Base-by-base conservation (phyloP, 2,797 vertebrate species). In the Peromyscus eremicus region DNA sequence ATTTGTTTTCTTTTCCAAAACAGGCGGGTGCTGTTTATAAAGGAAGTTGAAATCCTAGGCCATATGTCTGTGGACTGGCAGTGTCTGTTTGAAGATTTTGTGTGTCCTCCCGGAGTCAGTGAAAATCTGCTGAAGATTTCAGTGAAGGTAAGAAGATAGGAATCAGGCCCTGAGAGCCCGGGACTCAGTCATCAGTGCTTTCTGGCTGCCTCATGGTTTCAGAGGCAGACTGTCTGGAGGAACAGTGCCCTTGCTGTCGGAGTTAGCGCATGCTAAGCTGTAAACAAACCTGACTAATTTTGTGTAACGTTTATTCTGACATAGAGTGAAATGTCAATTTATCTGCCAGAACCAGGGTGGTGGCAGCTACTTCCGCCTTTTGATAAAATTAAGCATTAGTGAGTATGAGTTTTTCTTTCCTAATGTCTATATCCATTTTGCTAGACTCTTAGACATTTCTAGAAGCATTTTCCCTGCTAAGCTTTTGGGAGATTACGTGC, bases 31-130 rank as follows among this genome's bases (percentile, higher is more conserved):
- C 95, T 99, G 89, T 99, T 98, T 97, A 91, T 99, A 85, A 99
- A 99, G 97, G 99, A 99, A 98, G 98, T 99, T 34, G 99, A 99
- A 97, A 99, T 99, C 92, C 98, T 99, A 6, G 99, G 99, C 46
- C 99, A 99, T 93, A 99, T 99, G 97, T 99, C 97, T 87, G 98
- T 98, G 97, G 99, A 99, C 86, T 99, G 99, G 99, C 99, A 99
- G 92, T 99, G 99, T 97, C 96, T 98, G 49, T 99, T 99, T 97
- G 99, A 99, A 97, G 99, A 99, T 89, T 99, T 99, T 91, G 98
- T 96, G 0, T 76, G 73, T 2, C 97, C 98, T 85, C 99, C 99
- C 0, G 86, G 82, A 52, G 98, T 98, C 1, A 95, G 91, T 12
- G 99, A 98, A 97, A 98, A 99, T 64, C 87, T 98, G n/a, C 97